phyloP scores from a whole-genome alignment of 2,888 invertebrate species.

The Meliscaeva auricollis region DNA sequence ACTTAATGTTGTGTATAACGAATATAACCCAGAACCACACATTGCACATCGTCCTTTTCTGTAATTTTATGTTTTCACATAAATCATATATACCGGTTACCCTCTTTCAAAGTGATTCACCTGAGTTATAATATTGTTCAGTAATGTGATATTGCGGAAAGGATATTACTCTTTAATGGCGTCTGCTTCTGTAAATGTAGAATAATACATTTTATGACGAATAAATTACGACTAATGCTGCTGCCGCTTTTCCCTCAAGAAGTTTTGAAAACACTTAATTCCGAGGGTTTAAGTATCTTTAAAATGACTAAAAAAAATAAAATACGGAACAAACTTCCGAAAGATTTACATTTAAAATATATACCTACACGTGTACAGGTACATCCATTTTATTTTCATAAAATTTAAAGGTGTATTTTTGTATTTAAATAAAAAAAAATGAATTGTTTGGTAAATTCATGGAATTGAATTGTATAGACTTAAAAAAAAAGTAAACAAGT shows the following conservation, averaged over 20 bases:
- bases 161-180: constrained; percentile 43
- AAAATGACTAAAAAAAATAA: constrained; percentile 19
- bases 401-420: not conserved
- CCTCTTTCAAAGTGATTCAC: constrained; percentile 34
- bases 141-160: constrained; percentile 33
- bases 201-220: constrained; percentile 34
- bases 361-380: no score
- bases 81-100: constrained; percentile 29
- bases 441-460: no score
- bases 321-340: not conserved
- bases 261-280: constrained; percentile 27
- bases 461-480: no score
- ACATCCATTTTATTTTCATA: no score
- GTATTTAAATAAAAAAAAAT: no score
- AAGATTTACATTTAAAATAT: not conserved
- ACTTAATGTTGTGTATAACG: constrained; percentile 1
- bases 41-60: constrained; percentile 10
- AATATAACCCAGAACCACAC: not conserved
- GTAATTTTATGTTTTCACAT: constrained; percentile 30
- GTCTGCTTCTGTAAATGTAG: constrained; percentile 25
- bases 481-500: no score
- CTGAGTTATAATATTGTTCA: constrained; percentile 25
- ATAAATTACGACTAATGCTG: constrained; percentile 33
- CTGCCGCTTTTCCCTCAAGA: not conserved
- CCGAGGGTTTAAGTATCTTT: not conserved